Conservation (phyloP, 2,797 vertebrate species). For the Crocodylus rhombifer region DNA sequence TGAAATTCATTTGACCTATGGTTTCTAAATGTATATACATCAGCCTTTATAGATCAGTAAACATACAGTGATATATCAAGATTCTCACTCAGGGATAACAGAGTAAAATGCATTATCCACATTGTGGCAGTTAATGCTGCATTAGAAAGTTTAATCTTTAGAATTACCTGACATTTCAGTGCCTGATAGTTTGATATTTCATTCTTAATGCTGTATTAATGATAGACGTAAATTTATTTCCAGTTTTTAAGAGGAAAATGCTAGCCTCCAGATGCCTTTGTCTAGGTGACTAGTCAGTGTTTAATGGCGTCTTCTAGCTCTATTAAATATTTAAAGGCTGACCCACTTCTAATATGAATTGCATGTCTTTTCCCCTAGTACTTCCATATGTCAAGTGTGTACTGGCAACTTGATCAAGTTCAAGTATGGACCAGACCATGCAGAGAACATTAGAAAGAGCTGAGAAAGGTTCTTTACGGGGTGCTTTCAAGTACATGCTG, state of each 20-base stretch:
- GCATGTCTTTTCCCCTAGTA: too few relatives aligned
- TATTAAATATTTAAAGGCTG: not conserved
- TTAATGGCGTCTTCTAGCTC: not conserved
- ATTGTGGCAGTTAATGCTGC: not conserved
- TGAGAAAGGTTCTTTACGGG: not conserved
- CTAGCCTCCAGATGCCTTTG: not conserved
- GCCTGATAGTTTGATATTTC: not conserved
- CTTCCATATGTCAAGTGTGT: fast-evolving
- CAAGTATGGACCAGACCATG: not conserved
- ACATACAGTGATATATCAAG: too few relatives aligned
- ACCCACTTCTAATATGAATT: too few relatives aligned
- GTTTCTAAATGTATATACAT: not conserved
- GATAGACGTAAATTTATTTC: not conserved
- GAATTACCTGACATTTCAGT: not conserved
- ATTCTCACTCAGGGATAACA: not conserved
- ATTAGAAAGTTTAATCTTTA: not conserved
- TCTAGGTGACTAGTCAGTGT: not conserved
- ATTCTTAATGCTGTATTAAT: not conserved
- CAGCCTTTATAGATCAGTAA: not conserved
- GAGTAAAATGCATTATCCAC: not conserved
- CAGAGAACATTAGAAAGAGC: not conserved
- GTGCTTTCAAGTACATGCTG: not conserved
- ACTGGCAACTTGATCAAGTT: not conserved
- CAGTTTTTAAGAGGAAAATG: not conserved
- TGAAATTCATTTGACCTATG: fast-evolving